Base-by-base conservation (phyloP, 2,888 invertebrate genomes). In the Ypsolopha scabrella region DNA sequence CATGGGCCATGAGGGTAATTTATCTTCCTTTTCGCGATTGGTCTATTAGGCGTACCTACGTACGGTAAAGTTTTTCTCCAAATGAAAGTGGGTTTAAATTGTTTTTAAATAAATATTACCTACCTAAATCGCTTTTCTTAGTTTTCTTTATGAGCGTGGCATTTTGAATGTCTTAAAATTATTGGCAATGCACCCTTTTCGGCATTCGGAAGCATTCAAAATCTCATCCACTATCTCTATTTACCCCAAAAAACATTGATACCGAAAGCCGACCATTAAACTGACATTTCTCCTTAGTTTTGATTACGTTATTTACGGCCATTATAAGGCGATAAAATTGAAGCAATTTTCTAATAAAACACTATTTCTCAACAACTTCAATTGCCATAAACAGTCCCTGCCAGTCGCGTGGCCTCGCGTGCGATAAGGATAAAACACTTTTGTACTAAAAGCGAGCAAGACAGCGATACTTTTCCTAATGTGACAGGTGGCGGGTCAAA, bases 401-500 rank as follows among this genome's bases (percentile, higher is more conserved):
- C 11, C 13, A 37, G 45, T 3, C 45, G 36, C 47, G 13, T 47
- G 47, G 37, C 47, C 37, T 37, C 37, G 37, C 14, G 13, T 47
- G 47, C 37, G 14, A 47, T 14, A 37, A 14, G 11, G 37, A 47
- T 11, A 36, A 47, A 14, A 11, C 37, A 14, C 13, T 47, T 47
- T 6, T 11, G 13, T 35, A 7, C 6, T 14, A 38, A 36, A 41
- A 51, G 47, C 2, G 24, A 54, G 44, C 24, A 52, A 43, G 54
- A 52, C 33, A 38, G 52, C 24, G 36, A 48, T 48, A 9, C 34
- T 24, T n/a, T n/a, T n/a, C 11, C 10, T 34, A 39, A 39, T 41
- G 45, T 49, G 54, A 51, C 54, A 54, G 54, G 51, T 52, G 47
- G 37, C 37, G 47, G 51, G 52, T 36, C 49, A 51, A 13, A 39